A percentile compares a stretch with the other conserved stretches of the same genome.
Evolutionary conservation across 1,140 invertebrate species (phyloP).

Genomic region (Drosophila dunni): DNA sequence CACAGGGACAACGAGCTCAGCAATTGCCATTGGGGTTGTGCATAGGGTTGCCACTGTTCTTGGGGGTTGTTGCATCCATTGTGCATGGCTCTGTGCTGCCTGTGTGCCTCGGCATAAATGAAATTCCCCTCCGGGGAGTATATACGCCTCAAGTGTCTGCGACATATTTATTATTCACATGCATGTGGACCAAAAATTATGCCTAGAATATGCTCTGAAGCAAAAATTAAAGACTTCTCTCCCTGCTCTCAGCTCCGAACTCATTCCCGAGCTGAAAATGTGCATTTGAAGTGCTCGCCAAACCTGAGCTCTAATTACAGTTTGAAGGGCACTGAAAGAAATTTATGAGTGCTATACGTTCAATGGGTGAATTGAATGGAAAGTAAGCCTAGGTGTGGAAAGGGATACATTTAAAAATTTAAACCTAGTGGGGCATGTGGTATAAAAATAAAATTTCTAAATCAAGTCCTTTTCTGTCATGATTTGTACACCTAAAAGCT

Average conservation of each 20-base stretch:
- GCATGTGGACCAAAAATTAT: conserved; percentile 55
- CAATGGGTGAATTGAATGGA: too few relatives aligned
- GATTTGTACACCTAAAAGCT: too few relatives aligned
- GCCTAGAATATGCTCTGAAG: conserved; percentile 55
- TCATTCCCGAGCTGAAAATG: conserved; percentile 16
- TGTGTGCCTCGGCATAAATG: conserved; percentile 58
- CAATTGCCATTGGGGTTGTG: conserved; percentile 31
- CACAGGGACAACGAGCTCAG: conserved; percentile 9
- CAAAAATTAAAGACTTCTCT: conserved; percentile 54
- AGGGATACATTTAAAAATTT: too few relatives aligned
- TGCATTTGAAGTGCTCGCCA: conserved; percentile 29
- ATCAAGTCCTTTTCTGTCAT: too few relatives aligned
- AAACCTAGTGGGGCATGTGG: too few relatives aligned
- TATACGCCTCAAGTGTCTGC: conserved; percentile 65
- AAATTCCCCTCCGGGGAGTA: conserved; percentile 40
- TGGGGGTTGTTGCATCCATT: conserved; percentile 32
- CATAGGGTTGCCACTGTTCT: neutral
- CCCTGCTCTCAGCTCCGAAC: conserved; percentile 26
- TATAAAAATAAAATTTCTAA: too few relatives aligned
- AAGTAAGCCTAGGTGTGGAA: neutral
- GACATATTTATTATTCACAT: conserved; percentile 73
- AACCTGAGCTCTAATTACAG: conserved; percentile 63
- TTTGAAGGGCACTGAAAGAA: conserved; percentile 42
- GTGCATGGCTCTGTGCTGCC: neutral
- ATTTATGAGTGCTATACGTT: too few relatives aligned